Conservation (phyloP, 2,113 vertebrate genomes). For the Centrocercus urophasianus region DNA sequence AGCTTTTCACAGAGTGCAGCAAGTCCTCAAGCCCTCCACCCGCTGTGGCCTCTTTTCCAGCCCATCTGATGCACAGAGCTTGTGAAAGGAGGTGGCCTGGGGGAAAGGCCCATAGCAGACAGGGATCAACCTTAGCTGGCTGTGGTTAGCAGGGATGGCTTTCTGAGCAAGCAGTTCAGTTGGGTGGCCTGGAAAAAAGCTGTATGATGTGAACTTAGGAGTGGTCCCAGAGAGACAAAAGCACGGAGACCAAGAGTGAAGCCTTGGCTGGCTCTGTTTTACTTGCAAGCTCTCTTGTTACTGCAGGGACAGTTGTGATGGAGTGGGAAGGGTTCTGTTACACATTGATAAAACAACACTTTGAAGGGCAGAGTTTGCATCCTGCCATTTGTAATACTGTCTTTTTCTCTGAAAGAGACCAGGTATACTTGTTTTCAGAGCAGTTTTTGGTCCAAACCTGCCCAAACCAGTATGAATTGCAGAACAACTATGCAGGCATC, state of each 20-base stretch:
- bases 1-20: not conserved
- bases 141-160: not conserved
- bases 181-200: not conserved
- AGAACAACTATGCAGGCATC: not conserved
- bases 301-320: not conserved
- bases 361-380: not conserved
- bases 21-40: not conserved
- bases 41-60: not conserved
- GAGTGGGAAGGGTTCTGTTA: not conserved
- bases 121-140: not conserved
- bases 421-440: not conserved
- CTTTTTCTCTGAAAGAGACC: not conserved
- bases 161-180: not conserved
- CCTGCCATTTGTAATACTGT: not conserved
- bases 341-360: not conserved
- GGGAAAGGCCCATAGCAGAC: not conserved
- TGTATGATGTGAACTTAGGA: not conserved
- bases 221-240: not conserved
- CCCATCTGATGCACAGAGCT: not conserved
- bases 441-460: not conserved
- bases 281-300: not conserved
- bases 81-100: not conserved
- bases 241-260: not conserved
- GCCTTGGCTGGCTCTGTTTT: accelerated
- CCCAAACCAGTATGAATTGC: not conserved